These are phyloP conservation scores for Gnathochromis pfefferi DNA, from an alignment of 2,113 vertebrate species.

Conservation along the genomic window DNA sequence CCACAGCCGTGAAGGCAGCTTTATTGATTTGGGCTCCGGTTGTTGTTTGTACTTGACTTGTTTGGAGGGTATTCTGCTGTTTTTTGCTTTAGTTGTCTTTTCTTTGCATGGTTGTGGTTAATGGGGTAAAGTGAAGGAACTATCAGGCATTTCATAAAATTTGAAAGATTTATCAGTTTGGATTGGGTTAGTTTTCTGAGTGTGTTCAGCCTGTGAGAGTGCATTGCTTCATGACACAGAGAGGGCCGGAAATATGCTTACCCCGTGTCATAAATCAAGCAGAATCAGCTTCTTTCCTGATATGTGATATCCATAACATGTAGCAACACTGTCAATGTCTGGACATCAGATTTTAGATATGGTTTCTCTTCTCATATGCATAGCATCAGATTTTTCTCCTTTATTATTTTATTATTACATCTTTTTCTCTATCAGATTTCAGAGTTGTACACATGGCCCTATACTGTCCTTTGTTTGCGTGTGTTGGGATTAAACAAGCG, in stretches of 20 bases:
- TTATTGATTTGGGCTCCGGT: background rate
- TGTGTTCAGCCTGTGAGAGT: background rate
- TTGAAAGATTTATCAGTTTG: background rate
- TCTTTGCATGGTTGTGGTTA: background rate
- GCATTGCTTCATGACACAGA: background rate
- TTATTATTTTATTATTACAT: background rate
- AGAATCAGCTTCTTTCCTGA: background rate
- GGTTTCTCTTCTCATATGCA: background rate
- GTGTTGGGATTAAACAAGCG: background rate
- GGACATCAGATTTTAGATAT: background rate
- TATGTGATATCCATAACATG: background rate
- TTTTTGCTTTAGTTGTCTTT: slow-evolving; percentile 37
- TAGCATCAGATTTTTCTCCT: background rate
- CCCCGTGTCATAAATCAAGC: background rate
- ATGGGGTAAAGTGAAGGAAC: rapidly evolving
- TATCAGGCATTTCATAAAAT: background rate
- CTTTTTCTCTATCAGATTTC: background rate
- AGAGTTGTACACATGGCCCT: background rate
- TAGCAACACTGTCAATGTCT: background rate
- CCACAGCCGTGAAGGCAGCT: background rate
- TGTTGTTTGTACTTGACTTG: background rate
- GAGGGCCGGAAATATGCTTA: background rate
- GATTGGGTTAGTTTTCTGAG: background rate
- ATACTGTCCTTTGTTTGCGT: background rate
- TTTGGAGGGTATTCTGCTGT: background rate